A percentile compares a stretch with the other conserved stretches of the same genome.
Evolutionary conservation across 1,140 invertebrate genomes (phyloP).

Genomic region (Drosophila nasuta): DNA sequence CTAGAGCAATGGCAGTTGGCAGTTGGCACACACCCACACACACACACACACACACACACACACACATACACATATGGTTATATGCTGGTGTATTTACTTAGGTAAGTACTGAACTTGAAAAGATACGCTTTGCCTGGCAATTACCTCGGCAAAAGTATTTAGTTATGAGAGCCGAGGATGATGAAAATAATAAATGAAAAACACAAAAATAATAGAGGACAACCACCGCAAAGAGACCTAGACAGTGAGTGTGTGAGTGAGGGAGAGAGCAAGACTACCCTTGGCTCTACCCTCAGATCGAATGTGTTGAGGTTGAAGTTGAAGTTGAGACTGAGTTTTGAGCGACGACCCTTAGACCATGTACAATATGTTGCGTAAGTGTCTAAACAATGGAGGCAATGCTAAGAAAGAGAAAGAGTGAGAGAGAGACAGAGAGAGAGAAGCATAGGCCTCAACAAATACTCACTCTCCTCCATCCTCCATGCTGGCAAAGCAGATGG

Average conservation of each 20-base stretch:
- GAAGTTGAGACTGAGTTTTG: too few relatives aligned
- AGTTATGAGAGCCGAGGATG: conserved; percentile 16
- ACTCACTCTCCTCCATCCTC: conserved; percentile 25
- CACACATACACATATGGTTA: conserved; percentile 5
- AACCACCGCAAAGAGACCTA: conserved; percentile 18
- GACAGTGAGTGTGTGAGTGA: neutral
- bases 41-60: neutral
- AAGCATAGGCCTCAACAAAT: conserved; percentile 49
- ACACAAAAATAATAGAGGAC: neutral
- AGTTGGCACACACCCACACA: conserved; percentile 4
- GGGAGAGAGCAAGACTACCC: conserved; percentile 23
- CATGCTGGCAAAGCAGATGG: conserved; percentile 58
- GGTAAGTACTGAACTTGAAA: conserved; percentile 49
- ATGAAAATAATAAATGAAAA: conserved; percentile 21
- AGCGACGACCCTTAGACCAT: conserved; percentile 33
- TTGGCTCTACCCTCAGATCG: conserved; percentile 15
- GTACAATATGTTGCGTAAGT: conserved; percentile 69
- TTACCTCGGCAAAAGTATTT: conserved; percentile 36
- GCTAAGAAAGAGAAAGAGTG: conserved; percentile 32
- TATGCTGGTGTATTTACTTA: conserved; percentile 41
- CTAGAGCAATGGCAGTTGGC: conserved; percentile 25
- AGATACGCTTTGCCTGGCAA: conserved; percentile 49
- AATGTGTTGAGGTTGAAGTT: too few relatives aligned
- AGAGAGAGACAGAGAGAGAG: conserved; percentile 30
- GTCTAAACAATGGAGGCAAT: conserved; percentile 68